A percentile compares a stretch with the other conserved stretches of the same genome.
These are phyloP conservation scores for Brotula barbata DNA, from an alignment of 2,797 vertebrate species.

Conservation along the genomic window DNA sequence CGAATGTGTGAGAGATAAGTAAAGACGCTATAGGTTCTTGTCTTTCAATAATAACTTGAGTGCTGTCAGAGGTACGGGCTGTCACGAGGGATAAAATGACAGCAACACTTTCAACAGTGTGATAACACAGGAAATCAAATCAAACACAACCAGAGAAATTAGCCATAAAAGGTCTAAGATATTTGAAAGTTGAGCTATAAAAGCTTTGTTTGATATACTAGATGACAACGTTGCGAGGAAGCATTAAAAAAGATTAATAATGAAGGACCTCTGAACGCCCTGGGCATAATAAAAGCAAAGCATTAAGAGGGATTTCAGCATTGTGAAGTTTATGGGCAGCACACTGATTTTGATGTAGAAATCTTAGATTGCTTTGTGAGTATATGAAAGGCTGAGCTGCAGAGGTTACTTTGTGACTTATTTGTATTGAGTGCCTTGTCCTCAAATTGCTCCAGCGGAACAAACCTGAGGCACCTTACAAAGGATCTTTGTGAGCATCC, in stretches of 20 bases:
- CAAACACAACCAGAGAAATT: neutral
- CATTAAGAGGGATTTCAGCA: conserved; percentile 34
- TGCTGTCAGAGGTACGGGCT: too few species aligned
- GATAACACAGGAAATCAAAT: too few species aligned
- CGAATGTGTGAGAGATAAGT: too few species aligned
- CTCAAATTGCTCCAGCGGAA: neutral
- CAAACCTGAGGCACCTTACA: neutral
- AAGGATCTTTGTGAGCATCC: neutral
- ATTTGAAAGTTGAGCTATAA: conserved; percentile 16
- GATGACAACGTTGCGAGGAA: conserved; percentile 14
- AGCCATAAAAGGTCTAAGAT: conserved; percentile 38
- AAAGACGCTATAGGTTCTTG: too few species aligned
- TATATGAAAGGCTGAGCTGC: conserved; percentile 26
- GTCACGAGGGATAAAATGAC: too few species aligned
- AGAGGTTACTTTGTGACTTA: conserved; percentile 11
- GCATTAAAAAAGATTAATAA: conserved; percentile 30
- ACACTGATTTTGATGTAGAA: conserved; percentile 28
- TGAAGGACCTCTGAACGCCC: conserved; percentile 36
- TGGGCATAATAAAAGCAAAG: conserved; percentile 47
- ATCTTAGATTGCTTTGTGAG: conserved; percentile 15
- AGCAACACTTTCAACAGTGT: neutral
- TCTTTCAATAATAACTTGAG: too few species aligned
- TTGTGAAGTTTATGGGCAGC: conserved; percentile 25
- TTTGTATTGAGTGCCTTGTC: neutral
- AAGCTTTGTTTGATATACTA: conserved; percentile 43